Percentiles rank a stretch among this genome's conserved stretches.
phyloP scores from a whole-genome alignment of 1,140 invertebrate genomes.

The Anoplophora glabripennis region DNA sequence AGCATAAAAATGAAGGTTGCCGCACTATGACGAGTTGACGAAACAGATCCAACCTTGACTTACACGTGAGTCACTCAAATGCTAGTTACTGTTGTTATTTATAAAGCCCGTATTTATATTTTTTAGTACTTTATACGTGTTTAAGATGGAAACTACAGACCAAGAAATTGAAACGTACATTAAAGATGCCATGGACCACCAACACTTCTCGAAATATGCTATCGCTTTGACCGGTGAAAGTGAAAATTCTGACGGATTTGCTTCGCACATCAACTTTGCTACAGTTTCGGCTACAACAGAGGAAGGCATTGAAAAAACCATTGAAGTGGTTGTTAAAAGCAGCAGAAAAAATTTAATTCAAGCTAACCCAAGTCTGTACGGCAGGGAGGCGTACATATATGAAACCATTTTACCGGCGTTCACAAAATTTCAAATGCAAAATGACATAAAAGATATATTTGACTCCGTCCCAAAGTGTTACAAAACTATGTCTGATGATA shows the following conservation, averaged over 20 bases:
- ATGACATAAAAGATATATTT: constrained; percentile 23
- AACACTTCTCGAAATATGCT: too few relatives aligned
- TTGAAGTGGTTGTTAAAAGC: constrained; percentile 20
- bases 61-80: too few relatives aligned
- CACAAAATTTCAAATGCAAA: constrained; percentile 27
- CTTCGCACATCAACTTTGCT: constrained; percentile 25
- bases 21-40: too few relatives aligned
- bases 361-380: constrained; percentile 20
- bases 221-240: not conserved
- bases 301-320: not conserved
- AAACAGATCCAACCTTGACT: too few relatives aligned
- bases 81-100: too few relatives aligned
- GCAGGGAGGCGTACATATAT: constrained; percentile 39
- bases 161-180: too few relatives aligned
- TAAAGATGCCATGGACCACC: too few relatives aligned
- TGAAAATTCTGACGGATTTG: constrained; percentile 29
- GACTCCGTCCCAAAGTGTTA: constrained; percentile 44
- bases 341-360: constrained; percentile 12
- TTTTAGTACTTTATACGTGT: too few relatives aligned
- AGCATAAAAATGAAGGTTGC: too few relatives aligned
- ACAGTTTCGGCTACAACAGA: not conserved
- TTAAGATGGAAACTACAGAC: too few relatives aligned
- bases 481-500: constrained; percentile 38
- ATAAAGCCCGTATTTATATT: too few relatives aligned
- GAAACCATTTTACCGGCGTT: constrained; percentile 31